Conservation (phyloP, 2,113 vertebrate species). For the Pica pica region DNA sequence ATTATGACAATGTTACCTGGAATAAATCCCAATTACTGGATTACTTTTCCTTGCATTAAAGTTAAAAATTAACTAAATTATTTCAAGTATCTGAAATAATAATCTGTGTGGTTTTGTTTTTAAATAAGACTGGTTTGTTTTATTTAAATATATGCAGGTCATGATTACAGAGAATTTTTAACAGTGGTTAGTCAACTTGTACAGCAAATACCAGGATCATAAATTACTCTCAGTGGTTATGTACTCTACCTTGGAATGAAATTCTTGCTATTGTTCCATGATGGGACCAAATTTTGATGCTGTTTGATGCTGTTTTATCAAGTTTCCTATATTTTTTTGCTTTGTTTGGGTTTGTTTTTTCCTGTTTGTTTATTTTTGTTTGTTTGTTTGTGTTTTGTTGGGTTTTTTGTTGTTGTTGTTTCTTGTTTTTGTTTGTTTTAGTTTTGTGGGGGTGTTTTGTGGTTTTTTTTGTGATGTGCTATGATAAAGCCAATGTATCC, state of each 20-base stretch:
- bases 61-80: not conserved
- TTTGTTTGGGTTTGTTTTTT: not conserved
- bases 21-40: not conserved
- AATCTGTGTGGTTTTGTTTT: not conserved
- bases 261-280: not conserved
- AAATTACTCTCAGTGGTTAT: not conserved
- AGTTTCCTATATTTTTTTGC: not conserved
- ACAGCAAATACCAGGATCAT: not conserved
- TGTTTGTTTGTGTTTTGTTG: not conserved
- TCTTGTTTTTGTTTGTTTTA: not conserved
- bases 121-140: not conserved
- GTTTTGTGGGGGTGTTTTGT: not conserved
- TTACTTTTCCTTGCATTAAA: not conserved
- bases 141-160: not conserved
- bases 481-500: not conserved
- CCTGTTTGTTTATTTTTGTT: not conserved
- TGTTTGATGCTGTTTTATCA: not conserved
- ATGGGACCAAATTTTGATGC: not conserved
- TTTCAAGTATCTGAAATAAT: not conserved
- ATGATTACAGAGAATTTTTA: not conserved
- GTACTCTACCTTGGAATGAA: not conserved
- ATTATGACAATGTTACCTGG: not conserved
- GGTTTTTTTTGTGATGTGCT: not conserved
- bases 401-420: not conserved
- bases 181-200: not conserved